Percentiles rank a stretch among this genome's conserved stretches.
Conservation (phyloP, 2,797 vertebrate species). For the Myotis pilosus region DNA sequence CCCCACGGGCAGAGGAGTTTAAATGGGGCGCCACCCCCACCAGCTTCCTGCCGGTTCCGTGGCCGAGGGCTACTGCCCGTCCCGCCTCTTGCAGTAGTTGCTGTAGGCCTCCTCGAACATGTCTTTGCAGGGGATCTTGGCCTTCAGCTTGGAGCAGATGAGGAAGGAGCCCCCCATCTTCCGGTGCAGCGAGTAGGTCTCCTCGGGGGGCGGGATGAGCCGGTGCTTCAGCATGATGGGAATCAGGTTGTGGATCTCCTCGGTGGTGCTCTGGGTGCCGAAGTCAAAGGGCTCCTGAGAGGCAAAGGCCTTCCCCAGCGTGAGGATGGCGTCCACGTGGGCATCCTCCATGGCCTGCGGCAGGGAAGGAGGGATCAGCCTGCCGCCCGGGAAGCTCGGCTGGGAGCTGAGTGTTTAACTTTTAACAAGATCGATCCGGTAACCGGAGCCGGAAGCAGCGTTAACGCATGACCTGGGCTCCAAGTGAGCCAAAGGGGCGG, state of each 20-base stretch:
- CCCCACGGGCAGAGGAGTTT: not conserved
- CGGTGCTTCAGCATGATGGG: slow-evolving; percentile 96
- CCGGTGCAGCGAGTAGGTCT: slow-evolving; percentile 97
- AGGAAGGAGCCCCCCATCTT: slow-evolving; percentile 99
- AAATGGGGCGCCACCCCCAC: rapidly evolving
- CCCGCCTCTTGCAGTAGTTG: slow-evolving; percentile 90
- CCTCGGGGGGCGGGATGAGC: slow-evolving; percentile 94
- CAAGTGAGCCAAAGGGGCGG: rapidly evolving
- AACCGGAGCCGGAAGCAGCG: not conserved
- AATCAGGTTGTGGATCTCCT: slow-evolving; percentile 96
- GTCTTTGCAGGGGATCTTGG: slow-evolving; percentile 90
- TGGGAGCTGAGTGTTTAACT: no score
- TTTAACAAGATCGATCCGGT: not conserved
- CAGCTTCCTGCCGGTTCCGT: not conserved
- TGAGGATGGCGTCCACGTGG: slow-evolving; percentile 96
- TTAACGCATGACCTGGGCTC: not conserved
- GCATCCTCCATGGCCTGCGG: slow-evolving; percentile 93
- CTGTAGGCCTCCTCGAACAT: slow-evolving; percentile 92
- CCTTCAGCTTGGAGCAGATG: slow-evolving; percentile 95
- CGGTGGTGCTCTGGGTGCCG: slow-evolving; percentile 93
- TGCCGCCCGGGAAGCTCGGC: not conserved
- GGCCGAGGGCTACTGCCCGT: slow-evolving; percentile 66
- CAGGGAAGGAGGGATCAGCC: not conserved
- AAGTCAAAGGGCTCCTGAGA: slow-evolving; percentile 90
- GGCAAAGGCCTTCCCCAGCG: slow-evolving; percentile 96